phyloP scores from a whole-genome alignment of 2,888 invertebrate species.

The Pristionchus fissidentatus region DNA sequence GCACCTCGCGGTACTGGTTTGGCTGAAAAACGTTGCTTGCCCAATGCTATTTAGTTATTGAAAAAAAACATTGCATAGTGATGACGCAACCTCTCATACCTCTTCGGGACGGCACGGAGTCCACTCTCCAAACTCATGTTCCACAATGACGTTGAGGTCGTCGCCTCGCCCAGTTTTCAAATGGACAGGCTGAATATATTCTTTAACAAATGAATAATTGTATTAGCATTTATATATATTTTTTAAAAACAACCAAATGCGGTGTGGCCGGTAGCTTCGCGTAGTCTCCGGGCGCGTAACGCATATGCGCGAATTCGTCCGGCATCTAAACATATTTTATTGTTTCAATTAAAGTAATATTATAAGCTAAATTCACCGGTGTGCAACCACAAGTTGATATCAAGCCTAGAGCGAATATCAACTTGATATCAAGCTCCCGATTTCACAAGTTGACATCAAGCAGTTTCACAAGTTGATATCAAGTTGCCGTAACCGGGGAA shows the following conservation, averaged over 20 bases:
- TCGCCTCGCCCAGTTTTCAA: background rate
- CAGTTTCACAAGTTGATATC: too few relatives aligned
- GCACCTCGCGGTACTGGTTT: background rate
- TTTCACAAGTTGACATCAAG: too few relatives aligned
- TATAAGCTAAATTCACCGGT: background rate
- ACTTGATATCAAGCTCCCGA: too few relatives aligned
- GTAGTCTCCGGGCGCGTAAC: constrained; percentile 5
- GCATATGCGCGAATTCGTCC: constrained; percentile 43
- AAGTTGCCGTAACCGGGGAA: too few relatives aligned
- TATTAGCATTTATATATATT: too few relatives aligned
- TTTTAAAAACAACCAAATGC: too few relatives aligned
- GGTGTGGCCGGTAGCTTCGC: background rate
- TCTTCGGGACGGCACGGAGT: background rate
- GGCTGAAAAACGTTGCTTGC: background rate
- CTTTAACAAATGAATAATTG: too few relatives aligned
- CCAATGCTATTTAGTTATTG: background rate
- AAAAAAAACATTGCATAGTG: too few relatives aligned
- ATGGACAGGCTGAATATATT: background rate
- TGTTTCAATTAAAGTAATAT: background rate
- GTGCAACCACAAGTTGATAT: too few relatives aligned
- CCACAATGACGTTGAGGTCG: background rate
- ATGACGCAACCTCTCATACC: background rate
- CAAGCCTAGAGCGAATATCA: too few relatives aligned
- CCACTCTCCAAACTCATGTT: constrained; percentile 22
- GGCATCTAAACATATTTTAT: constrained; percentile 5